phyloP scores from a whole-genome alignment of 1,140 invertebrate genomes.

The Wasmannia auropunctata region DNA sequence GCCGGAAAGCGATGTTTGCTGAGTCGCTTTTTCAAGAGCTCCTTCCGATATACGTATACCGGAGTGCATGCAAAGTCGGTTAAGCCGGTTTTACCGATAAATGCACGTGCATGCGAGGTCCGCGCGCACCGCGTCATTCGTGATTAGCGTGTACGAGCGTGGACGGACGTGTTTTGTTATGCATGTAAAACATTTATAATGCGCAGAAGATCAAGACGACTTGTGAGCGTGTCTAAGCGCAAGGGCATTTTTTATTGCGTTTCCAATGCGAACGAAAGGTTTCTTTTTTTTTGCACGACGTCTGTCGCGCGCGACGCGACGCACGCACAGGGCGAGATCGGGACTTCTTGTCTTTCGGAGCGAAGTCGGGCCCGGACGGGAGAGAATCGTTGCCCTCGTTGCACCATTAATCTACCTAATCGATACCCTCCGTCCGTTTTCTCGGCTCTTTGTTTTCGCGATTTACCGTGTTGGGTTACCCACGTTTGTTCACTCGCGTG shows the following conservation, averaged over 20 bases:
- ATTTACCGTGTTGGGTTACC: constrained; percentile 3
- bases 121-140: neutral
- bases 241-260: neutral
- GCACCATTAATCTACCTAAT: constrained; percentile 26
- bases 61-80: constrained; percentile 19
- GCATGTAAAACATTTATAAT: neutral
- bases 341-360: too few species aligned
- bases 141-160: constrained; percentile 1
- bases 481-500: neutral
- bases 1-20: constrained; percentile 21
- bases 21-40: neutral
- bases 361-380: too few species aligned
- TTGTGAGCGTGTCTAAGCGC: neutral
- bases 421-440: neutral
- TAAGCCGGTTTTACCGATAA: constrained; percentile 10
- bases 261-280: neutral
- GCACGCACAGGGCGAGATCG: neutral
- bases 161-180: neutral
- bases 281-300: too few species aligned
- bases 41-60: constrained; percentile 30
- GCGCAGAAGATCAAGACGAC: too few species aligned
- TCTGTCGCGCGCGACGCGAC: neutral
- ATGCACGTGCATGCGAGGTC: neutral
- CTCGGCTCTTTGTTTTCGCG: neutral
- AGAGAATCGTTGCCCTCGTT: neutral